Percentiles rank a stretch among this genome's conserved stretches.
Conservation (phyloP, 2,113 vertebrate genomes). For the Synodontis membranacea region DNA sequence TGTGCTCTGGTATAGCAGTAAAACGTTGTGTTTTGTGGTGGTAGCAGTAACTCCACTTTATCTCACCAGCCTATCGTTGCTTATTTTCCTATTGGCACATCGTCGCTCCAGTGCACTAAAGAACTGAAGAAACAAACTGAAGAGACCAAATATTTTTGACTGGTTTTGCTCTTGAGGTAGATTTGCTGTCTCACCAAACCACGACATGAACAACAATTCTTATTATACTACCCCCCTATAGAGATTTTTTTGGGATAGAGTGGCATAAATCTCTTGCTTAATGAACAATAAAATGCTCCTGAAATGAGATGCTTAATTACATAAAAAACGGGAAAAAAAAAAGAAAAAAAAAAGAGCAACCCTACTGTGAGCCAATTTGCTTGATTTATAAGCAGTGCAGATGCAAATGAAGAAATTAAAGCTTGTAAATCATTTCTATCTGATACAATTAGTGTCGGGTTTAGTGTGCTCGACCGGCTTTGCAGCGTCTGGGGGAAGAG, state of each 20-base stretch:
- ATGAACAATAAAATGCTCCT: background rate
- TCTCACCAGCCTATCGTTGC: background rate
- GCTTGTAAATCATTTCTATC: background rate
- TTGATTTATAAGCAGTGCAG: background rate
- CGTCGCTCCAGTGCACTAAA: background rate
- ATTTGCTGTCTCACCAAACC: background rate
- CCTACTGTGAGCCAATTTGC: background rate
- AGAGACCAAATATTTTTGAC: background rate
- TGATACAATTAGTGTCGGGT: background rate
- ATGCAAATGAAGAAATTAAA: conserved; percentile 1
- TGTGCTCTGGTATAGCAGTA: too few species aligned
- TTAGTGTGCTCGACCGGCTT: background rate
- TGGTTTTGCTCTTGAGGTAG: background rate
- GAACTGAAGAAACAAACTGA: background rate
- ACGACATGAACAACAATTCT: background rate
- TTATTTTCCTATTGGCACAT: background rate
- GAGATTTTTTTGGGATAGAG: background rate
- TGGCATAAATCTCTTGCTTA: background rate
- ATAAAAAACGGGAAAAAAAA: background rate
- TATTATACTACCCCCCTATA: background rate
- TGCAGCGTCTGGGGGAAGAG: background rate
- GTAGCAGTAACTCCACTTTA: background rate
- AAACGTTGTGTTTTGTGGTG: background rate
- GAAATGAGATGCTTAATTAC: background rate
- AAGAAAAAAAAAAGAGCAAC: background rate